Conservation (phyloP, 2,888 invertebrate species). For the Galeopsomyia nigrocyanea region DNA sequence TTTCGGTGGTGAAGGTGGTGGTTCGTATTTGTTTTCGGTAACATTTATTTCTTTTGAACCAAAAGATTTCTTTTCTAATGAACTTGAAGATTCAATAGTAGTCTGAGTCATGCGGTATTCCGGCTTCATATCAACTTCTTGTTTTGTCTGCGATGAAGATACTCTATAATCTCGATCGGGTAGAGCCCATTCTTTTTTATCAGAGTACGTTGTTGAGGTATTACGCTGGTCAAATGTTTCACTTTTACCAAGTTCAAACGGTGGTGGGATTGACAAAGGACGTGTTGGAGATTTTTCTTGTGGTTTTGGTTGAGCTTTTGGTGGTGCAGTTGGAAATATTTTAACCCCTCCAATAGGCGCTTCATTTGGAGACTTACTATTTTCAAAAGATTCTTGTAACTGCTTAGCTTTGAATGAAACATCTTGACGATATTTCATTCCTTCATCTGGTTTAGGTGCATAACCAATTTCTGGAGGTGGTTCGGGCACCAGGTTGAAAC, state of each 20-base stretch:
- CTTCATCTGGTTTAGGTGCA: conserved; percentile 70
- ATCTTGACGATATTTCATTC: conserved; percentile 69
- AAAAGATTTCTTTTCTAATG: conserved; percentile 63
- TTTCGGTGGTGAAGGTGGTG: conserved; percentile 54
- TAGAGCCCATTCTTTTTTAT: conserved; percentile 61
- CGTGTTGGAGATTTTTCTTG: conserved; percentile 50
- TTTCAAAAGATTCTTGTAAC: conserved; percentile 73
- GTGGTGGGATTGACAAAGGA: conserved; percentile 60
- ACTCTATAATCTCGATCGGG: conserved; percentile 62
- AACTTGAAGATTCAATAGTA: conserved; percentile 62
- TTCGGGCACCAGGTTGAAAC: conserved; percentile 75
- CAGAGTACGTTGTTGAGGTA: conserved; percentile 57
- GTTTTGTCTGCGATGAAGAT: conserved; percentile 58
- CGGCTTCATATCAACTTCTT: conserved; percentile 60
- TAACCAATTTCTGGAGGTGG: conserved; percentile 81
- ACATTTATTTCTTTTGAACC: conserved; percentile 58
- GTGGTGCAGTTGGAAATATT: conserved; percentile 68
- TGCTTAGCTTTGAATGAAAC: conserved; percentile 74
- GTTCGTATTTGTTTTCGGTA: conserved; percentile 54
- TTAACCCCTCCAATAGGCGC: conserved; percentile 74
- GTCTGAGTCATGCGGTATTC: conserved; percentile 61
- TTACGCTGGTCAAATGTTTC: conserved; percentile 54
- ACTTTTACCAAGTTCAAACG: conserved; percentile 58
- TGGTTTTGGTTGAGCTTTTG: conserved; percentile 51
- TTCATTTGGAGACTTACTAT: conserved; percentile 70